These are phyloP conservation scores for Cydia amplana DNA, from an alignment of 1,140 invertebrate species.

Conservation along the genomic window DNA sequence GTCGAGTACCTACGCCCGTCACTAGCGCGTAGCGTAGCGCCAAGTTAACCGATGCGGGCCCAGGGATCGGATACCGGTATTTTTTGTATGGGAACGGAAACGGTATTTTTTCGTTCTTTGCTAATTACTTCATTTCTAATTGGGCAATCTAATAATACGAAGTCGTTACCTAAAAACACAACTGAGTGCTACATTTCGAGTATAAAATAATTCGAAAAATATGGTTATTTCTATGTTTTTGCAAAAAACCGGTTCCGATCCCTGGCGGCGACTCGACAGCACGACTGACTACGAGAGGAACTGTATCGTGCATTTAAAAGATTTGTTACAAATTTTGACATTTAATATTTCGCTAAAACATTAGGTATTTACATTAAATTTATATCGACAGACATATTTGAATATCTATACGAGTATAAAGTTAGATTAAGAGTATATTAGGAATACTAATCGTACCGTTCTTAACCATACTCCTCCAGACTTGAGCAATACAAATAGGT, in stretches of 20 bases:
- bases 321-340: constrained; percentile 72
- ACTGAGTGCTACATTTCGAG: no score
- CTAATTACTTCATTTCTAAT: no score
- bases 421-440: constrained; percentile 54
- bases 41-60: constrained; percentile 50
- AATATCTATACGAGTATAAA: constrained; percentile 51
- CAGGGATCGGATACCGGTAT: no score
- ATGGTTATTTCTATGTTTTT: no score
- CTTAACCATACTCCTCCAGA: constrained; percentile 50
- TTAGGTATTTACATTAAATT: constrained; percentile 64
- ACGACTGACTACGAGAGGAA: constrained; percentile 76
- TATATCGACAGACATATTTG: constrained; percentile 57
- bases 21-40: no score
- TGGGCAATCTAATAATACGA: no score
- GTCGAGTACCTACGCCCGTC: constrained; percentile 37
- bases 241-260: no score
- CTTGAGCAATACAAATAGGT: constrained; percentile 74
- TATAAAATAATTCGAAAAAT: no score
- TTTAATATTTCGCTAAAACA: constrained; percentile 55
- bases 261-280: constrained; percentile 67
- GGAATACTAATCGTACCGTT: constrained; percentile 53
- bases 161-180: no score
- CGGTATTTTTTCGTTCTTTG: no score
- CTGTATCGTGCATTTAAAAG: constrained; percentile 74
- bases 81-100: no score